Conservation (phyloP, 2,113 vertebrate species). For the Semnornis frantzii region DNA sequence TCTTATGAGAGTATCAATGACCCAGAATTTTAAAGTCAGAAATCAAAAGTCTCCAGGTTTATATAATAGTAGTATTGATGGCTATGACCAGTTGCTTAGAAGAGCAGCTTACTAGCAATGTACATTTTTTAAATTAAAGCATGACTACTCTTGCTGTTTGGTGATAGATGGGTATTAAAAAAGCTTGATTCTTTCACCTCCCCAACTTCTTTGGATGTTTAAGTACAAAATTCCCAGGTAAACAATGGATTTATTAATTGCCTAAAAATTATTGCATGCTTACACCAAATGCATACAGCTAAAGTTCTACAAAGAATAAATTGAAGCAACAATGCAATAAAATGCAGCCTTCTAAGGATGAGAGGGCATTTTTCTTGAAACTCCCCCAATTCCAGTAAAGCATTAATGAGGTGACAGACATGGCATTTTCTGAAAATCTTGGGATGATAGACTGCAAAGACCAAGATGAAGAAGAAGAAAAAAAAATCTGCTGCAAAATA, state of each 20-base stretch:
- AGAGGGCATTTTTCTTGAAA: neutral
- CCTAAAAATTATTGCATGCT: neutral
- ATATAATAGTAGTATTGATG: neutral
- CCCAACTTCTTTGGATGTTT: neutral
- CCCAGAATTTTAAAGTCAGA: neutral
- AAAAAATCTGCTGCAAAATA: neutral
- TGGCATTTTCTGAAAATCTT: neutral
- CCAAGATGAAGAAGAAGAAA: neutral
- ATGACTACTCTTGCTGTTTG: neutral
- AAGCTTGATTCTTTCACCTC: neutral
- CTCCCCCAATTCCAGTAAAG: neutral
- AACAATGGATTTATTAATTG: neutral
- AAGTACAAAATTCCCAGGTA: neutral
- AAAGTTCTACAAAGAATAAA: neutral
- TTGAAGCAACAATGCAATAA: neutral
- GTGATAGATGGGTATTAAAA: neutral
- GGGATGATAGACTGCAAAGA: accelerated
- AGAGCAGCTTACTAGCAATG: neutral
- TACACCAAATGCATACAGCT: neutral
- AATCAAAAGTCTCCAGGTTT: neutral
- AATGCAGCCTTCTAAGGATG: neutral
- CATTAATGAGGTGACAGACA: neutral
- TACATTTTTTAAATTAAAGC: neutral
- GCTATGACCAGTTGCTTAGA: neutral
- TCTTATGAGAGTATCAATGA: neutral